A percentile compares a stretch with the other conserved stretches of the same genome.
Conservation (phyloP, 2,797 vertebrate species). For the Buphagus erythrorhynchus region DNA sequence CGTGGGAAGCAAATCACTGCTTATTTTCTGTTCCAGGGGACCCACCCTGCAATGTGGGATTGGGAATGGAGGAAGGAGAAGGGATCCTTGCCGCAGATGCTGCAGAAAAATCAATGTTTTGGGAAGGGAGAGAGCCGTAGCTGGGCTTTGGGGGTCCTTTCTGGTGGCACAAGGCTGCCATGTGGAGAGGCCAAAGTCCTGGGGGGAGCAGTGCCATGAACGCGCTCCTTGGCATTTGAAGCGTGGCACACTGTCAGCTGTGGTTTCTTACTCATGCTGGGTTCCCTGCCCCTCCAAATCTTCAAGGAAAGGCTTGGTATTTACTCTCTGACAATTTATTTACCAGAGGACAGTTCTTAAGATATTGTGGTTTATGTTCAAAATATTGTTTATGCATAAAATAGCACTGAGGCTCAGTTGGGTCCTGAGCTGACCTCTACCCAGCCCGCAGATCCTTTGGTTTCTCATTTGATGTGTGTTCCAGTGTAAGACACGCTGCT, state of each 20-base stretch:
- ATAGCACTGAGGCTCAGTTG: neutral
- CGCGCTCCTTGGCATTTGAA: neutral
- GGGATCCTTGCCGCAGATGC: neutral
- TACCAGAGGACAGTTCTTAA: neutral
- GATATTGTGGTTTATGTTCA: neutral
- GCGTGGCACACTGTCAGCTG: neutral
- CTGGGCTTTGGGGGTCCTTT: neutral
- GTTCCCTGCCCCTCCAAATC: neutral
- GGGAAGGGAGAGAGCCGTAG: neutral
- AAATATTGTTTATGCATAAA: neutral
- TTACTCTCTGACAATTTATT: conserved; percentile 1
- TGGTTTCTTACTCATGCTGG: neutral
- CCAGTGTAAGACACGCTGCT: neutral
- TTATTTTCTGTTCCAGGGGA: neutral
- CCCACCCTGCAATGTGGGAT: neutral
- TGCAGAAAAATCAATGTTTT: neutral
- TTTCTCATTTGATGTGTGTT: neutral
- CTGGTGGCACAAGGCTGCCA: neutral
- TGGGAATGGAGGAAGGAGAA: neutral
- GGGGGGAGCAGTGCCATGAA: neutral
- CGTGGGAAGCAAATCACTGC: neutral
- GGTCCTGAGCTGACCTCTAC: conserved; percentile 33
- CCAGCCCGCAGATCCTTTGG: neutral
- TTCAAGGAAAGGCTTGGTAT: neutral
- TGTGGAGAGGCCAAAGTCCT: neutral